Evolutionary conservation across 2,888 invertebrate species (phyloP).

Genomic region (Tenthredo amoena): DNA sequence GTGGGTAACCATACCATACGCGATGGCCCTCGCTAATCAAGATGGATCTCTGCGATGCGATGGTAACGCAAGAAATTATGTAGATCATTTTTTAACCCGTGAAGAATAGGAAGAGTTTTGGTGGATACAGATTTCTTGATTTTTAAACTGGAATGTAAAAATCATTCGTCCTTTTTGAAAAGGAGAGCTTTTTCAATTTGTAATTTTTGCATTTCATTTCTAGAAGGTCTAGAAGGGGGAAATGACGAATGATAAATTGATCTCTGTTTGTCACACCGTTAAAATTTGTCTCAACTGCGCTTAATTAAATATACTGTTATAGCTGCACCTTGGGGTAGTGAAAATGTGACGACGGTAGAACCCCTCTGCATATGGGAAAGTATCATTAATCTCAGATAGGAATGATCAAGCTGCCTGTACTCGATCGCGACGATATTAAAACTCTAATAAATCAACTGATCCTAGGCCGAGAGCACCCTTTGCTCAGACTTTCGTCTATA

Average conservation of each 20-base stretch:
- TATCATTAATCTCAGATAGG: slow-evolving; percentile 46
- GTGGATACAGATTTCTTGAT: not conserved
- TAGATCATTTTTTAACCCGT: not conserved
- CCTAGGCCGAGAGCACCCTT: slow-evolving; percentile 22
- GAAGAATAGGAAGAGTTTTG: not conserved
- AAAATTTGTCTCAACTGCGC: slow-evolving; percentile 1
- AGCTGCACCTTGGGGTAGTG: not conserved
- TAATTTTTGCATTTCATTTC: not conserved
- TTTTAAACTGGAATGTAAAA: not conserved
- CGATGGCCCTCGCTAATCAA: not conserved
- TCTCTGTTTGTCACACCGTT: not conserved
- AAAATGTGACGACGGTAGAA: not conserved
- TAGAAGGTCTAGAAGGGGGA: not conserved
- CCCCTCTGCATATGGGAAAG: slow-evolving; percentile 11
- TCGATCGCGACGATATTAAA: slow-evolving; percentile 54
- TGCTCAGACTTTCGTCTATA: slow-evolving; percentile 35
- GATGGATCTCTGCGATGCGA: not conserved
- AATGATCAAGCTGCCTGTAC: slow-evolving; percentile 38
- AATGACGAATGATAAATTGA: not conserved
- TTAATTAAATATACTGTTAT: not conserved
- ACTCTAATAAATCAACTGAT: slow-evolving; percentile 55
- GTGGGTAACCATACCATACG: slow-evolving; percentile 13
- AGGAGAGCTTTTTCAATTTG: not conserved
- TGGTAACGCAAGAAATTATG: not conserved
- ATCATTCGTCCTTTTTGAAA: not conserved